A percentile compares a stretch with the other conserved stretches of the same genome.
phyloP scores from a whole-genome alignment of 2,888 invertebrate species.

The Dryobotodes eremita region DNA sequence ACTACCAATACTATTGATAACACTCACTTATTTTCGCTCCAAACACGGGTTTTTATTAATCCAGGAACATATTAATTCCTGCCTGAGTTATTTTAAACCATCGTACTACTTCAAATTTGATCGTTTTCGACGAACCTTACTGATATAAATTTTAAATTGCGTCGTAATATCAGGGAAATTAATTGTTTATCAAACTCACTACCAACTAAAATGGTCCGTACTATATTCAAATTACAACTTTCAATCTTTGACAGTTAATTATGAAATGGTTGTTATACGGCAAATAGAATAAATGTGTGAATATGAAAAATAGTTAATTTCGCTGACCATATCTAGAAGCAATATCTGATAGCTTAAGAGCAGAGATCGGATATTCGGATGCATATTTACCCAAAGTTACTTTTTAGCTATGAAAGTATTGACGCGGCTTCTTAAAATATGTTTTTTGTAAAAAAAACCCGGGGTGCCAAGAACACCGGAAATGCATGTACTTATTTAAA shows the following conservation, averaged over 20 bases:
- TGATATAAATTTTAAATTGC: background rate
- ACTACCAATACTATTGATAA: background rate
- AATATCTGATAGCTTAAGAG: background rate
- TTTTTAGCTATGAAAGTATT: too few species aligned
- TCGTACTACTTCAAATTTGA: too few species aligned
- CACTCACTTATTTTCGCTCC: background rate
- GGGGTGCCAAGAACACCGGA: too few species aligned
- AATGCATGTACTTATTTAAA: too few species aligned
- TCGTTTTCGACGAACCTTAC: background rate
- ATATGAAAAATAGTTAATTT: background rate
- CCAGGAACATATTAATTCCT: background rate
- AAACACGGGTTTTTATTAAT: background rate
- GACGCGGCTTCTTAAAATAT: too few species aligned
- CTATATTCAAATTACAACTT: background rate
- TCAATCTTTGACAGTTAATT: too few species aligned
- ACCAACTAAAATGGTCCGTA: background rate
- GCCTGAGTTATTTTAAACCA: background rate
- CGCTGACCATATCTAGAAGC: background rate
- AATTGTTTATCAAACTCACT: background rate
- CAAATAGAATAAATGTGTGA: background rate
- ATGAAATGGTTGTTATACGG: background rate
- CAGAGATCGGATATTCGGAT: too few species aligned
- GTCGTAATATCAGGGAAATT: background rate
- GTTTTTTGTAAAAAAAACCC: too few species aligned
- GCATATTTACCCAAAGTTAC: too few species aligned